A percentile compares a stretch with the other conserved stretches of the same genome.
Evolutionary conservation across 2,113 vertebrate species (phyloP).

Genomic region (Hippoglossus stenolepis): DNA sequence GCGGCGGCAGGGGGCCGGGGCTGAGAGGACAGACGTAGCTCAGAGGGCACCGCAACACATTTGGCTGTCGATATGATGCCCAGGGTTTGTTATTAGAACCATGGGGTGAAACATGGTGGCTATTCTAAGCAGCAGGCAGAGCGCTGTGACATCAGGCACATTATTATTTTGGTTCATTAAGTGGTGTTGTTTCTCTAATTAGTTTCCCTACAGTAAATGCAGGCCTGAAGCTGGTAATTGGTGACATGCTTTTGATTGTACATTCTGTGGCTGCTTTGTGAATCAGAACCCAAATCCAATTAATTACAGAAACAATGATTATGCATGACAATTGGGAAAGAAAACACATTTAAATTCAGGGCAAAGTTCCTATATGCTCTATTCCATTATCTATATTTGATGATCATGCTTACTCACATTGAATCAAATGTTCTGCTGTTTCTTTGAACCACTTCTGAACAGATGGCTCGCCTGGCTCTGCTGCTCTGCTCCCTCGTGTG

Average conservation of each 20-base stretch:
- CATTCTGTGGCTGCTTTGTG: conserved; percentile 26
- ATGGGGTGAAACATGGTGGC: conserved; percentile 39
- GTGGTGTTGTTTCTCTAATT: conserved; percentile 71
- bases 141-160: conserved; percentile 53
- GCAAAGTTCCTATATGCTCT: conserved; percentile 33
- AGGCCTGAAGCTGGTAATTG: conserved; percentile 60
- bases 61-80: conserved; percentile 53
- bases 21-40: conserved; percentile 45
- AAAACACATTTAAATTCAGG: conserved; percentile 1
- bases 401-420: conserved; percentile 63
- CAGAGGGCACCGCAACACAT: conserved; percentile 50
- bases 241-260: conserved; percentile 52
- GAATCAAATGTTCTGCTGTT: conserved; percentile 50
- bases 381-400: conserved; percentile 65
- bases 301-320: conserved; percentile 34
- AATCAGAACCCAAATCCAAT: conserved; percentile 48
- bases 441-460: conserved; percentile 67
- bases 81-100: conserved; percentile 72
- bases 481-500: conserved; percentile 58
- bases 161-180: conserved; percentile 66
- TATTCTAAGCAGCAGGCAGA: conserved; percentile 51
- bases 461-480: conserved; percentile 56
- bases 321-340: conserved; percentile 25
- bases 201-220: conserved; percentile 53
- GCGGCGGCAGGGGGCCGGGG: conserved; percentile 56